Percentiles rank a stretch among this genome's conserved stretches.
These are phyloP conservation scores for Dioctria linearis DNA, from an alignment of 2,888 invertebrate genomes.

Conservation along the genomic window DNA sequence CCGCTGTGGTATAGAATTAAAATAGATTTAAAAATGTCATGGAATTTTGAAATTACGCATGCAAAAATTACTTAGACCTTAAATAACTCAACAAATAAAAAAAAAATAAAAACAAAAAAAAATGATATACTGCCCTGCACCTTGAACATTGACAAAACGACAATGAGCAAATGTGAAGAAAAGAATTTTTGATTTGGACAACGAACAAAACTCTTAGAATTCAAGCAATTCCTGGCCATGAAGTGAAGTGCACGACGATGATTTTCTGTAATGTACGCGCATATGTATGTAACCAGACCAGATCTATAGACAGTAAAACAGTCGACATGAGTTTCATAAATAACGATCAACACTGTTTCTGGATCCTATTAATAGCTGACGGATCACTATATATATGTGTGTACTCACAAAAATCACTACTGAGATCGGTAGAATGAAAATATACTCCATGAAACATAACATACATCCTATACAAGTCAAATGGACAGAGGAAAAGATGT, in stretches of 20 bases:
- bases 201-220: slow-evolving; percentile 52
- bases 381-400: not conserved
- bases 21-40: slow-evolving; percentile 18
- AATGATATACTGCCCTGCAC: slow-evolving; percentile 16
- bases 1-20: slow-evolving; percentile 17
- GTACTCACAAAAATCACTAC: not conserved
- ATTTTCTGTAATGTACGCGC: slow-evolving; percentile 1
- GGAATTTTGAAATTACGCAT: slow-evolving; percentile 38
- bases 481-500: too few relatives aligned
- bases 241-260: slow-evolving; percentile 19
- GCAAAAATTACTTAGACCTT: slow-evolving; percentile 17
- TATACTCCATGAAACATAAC: too few relatives aligned
- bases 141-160: slow-evolving; percentile 18
- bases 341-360: slow-evolving; percentile 51
- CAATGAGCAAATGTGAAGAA: not conserved
- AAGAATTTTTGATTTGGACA: slow-evolving; percentile 34
- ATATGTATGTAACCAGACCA: not conserved
- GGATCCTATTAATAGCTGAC: slow-evolving; percentile 45
- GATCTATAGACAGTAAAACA: slow-evolving; percentile 33
- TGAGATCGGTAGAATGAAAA: too few relatives aligned
- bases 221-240: slow-evolving; percentile 35
- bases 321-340: slow-evolving; percentile 46
- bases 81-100: not conserved
- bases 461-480: too few relatives aligned
- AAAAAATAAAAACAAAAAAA: not conserved